These are phyloP conservation scores for Orientallactaga sibirica DNA, from an alignment of 2,797 vertebrate genomes.

Conservation along the genomic window DNA sequence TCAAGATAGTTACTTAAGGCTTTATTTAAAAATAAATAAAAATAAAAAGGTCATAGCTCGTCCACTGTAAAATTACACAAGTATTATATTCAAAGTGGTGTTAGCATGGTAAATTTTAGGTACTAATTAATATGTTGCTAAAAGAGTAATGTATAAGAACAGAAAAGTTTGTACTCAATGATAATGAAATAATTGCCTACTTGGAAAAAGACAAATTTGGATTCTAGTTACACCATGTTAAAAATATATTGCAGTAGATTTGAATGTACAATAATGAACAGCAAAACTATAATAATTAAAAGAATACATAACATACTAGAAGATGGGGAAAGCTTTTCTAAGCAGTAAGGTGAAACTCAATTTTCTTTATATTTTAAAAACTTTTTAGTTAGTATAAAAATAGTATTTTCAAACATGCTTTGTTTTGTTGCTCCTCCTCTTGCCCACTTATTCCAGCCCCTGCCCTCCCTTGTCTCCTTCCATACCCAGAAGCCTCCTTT, in stretches of 20 bases:
- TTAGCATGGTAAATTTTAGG: not conserved
- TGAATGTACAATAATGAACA: not conserved
- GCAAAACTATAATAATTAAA: not conserved
- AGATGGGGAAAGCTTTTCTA: not conserved
- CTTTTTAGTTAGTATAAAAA: too few relatives aligned
- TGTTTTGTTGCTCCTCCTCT: too few relatives aligned
- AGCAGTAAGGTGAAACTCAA: not conserved
- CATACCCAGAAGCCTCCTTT: too few relatives aligned
- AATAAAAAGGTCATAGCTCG: not conserved
- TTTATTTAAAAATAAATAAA: not conserved
- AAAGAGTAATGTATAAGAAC: not conserved
- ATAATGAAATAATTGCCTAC: not conserved
- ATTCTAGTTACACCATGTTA: not conserved
- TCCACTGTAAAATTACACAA: not conserved
- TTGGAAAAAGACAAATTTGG: not conserved
- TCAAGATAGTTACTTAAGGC: not conserved
- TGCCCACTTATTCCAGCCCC: too few relatives aligned
- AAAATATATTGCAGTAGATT: not conserved
- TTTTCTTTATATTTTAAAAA: not conserved
- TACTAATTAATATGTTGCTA: not conserved
- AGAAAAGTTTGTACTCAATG: not conserved
- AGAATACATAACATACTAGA: not conserved
- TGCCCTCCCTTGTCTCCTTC: too few relatives aligned
- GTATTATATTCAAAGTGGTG: not conserved
- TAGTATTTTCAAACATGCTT: too few relatives aligned